Base-by-base conservation (phyloP, 1,140 invertebrate species). In the Pemphigus obesinymphae region DNA sequence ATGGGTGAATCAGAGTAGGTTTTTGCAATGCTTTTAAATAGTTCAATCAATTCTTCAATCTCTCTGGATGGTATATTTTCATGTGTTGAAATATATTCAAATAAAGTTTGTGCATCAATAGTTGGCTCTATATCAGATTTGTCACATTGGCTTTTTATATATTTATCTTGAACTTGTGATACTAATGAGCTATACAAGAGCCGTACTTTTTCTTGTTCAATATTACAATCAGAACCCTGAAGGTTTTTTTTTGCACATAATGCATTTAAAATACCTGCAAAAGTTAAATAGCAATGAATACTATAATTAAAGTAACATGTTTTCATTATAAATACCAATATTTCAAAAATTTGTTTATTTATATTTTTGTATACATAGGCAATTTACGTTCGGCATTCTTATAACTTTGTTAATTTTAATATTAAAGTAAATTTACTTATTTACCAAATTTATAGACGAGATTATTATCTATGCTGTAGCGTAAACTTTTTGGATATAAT, bases 1-100 rank as follows among this genome's bases (percentile, higher is more conserved):
- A 80, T 80, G 0, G 55, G 76, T 4, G 76, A 80, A 8, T 63
- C 76, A 45, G 34, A 43, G 63, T 80, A 61, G 3, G 76, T 80
- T 61, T 80, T 80, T 31, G 76, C 76, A 43, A 80, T 80, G 17
- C 23, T 80, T 43, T 45, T 80, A 61, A 80, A 80, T 53, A 80
- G 40, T 80, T 63, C 76, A 43, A 80, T 10, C 34, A 80, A 63
- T 43, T 80, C 76, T 80, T 80, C 76, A 13, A 80, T 20, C 31
- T 80, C 76, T 17, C 76, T 37, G 0, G 53, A 26, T 61, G 76
- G 26, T 43, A 80, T 45, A 43, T 17, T 80, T 80, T 80, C 76
- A 80, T 45, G 55, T 3, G 76, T 63, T 29, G 55, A 58, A 45
- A 80, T 80, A 80, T 63, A 58, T n/a, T 80, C 76, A 80, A 61